phyloP scores from a whole-genome alignment of 92 coral and sea anemone species.

The Hydrozoanthus gracilis region DNA sequence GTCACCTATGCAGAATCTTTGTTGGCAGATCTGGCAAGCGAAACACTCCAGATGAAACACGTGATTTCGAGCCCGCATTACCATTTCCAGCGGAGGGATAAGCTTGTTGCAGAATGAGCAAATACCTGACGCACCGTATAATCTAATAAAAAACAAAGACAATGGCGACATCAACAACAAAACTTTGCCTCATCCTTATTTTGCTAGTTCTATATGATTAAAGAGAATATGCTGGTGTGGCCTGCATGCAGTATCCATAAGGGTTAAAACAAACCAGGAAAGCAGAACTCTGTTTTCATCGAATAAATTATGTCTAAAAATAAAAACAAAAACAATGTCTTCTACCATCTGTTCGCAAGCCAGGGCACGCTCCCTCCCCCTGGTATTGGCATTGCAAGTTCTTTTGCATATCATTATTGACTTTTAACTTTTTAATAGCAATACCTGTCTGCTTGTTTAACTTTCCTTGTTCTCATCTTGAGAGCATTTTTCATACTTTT shows the following conservation, averaged over 20 bases:
- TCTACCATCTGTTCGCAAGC: not conserved
- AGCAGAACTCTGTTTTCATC: too few species aligned
- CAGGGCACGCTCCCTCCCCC: not conserved
- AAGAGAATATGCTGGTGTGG: too few species aligned
- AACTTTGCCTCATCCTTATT: not conserved
- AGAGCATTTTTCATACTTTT: too few species aligned
- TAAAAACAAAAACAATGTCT: not conserved
- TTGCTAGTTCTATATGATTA: too few species aligned
- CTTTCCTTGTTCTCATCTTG: too few species aligned
- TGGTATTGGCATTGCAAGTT: not conserved
- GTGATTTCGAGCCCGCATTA: constrained; percentile 83
- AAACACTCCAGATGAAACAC: constrained; percentile 84
- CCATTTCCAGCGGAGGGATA: constrained; percentile 85
- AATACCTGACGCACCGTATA: constrained; percentile 79
- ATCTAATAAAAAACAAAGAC: constrained; percentile 45
- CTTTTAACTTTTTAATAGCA: not conserved
- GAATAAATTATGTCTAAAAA: constrained; percentile 32
- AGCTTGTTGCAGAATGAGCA: constrained; percentile 78
- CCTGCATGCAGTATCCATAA: too few species aligned
- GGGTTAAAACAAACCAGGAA: too few species aligned
- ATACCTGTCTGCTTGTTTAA: too few species aligned
- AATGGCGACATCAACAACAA: not conserved
- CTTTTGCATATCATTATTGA: not conserved
- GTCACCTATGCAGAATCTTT: constrained; percentile 85
- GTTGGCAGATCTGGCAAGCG: constrained; percentile 81